Evolutionary conservation across 2,797 vertebrate species (phyloP).

Genomic region (Sebastes wilsoni): DNA sequence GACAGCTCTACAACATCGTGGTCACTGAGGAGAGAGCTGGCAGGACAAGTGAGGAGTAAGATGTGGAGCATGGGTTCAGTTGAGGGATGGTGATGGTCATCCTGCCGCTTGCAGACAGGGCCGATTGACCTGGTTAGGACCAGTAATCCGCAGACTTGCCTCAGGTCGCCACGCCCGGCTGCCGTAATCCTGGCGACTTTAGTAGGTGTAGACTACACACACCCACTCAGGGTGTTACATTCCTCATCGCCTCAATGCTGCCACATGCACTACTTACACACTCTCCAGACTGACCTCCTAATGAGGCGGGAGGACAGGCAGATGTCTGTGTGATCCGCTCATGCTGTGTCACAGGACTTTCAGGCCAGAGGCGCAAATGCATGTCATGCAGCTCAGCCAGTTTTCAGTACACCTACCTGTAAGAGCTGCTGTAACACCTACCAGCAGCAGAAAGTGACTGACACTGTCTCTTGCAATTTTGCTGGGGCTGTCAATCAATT

Average conservation of each 20-base stretch:
- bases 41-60: constrained; percentile 7
- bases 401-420: not conserved
- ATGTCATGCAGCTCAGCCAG: not conserved
- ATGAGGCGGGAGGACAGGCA: constrained; percentile 40
- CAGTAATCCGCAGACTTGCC: constrained; percentile 74
- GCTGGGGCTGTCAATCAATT: too few species aligned
- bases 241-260: constrained; percentile 27
- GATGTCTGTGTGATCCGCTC: constrained; percentile 35
- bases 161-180: constrained; percentile 62
- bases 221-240: constrained; percentile 42
- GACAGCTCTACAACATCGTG: not conserved
- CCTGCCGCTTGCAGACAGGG: constrained; percentile 46
- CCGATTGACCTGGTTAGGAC: constrained; percentile 79
- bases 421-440: not conserved
- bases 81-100: constrained; percentile 52
- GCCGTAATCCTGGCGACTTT: constrained; percentile 73
- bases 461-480: not conserved
- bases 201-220: constrained; percentile 50
- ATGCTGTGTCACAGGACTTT: constrained; percentile 25
- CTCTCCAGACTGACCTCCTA: constrained; percentile 51
- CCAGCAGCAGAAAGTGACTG: not conserved
- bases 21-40: not conserved
- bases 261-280: constrained; percentile 30
- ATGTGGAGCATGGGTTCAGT: constrained; percentile 14
- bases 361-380: constrained; percentile 1